phyloP scores from a whole-genome alignment of 2,797 vertebrate species.

The Pantherophis alleghaniensis region DNA sequence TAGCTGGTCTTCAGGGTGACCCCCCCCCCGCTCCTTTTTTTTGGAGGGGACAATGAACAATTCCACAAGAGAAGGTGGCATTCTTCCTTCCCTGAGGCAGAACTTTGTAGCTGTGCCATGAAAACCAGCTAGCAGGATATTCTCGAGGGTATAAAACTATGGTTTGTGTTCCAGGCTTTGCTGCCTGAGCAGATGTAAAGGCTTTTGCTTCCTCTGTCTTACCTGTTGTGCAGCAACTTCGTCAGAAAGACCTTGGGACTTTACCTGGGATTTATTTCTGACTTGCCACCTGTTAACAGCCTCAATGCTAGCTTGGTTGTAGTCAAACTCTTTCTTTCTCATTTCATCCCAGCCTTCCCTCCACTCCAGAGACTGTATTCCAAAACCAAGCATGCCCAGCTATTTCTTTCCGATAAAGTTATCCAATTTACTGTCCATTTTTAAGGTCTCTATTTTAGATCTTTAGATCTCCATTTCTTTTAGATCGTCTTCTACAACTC shows the following conservation, averaged over 20 bases:
- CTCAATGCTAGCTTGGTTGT: neutral
- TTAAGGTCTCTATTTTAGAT: neutral
- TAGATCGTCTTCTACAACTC: neutral
- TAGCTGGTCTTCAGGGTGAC: neutral
- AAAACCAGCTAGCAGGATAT: neutral
- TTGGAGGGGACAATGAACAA: neutral
- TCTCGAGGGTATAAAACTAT: neutral
- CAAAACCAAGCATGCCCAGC: neutral
- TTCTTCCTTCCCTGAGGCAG: neutral
- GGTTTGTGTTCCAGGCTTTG: neutral
- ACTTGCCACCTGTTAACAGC: neutral
- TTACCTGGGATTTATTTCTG: neutral
- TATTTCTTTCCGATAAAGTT: neutral
- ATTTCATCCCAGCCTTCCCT: neutral
- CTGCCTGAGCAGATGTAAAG: neutral
- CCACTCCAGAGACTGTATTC: neutral
- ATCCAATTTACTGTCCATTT: neutral
- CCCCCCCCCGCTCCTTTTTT: neutral
- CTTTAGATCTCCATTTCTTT: neutral
- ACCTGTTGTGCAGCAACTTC: neutral
- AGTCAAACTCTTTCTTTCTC: neutral
- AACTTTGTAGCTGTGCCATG: neutral
- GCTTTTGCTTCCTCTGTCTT: neutral
- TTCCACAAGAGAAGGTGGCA: neutral
- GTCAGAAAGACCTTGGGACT: neutral